Evolutionary conservation across 2,888 invertebrate genomes (phyloP).

Genomic region (Drosophila subquinaria): DNA sequence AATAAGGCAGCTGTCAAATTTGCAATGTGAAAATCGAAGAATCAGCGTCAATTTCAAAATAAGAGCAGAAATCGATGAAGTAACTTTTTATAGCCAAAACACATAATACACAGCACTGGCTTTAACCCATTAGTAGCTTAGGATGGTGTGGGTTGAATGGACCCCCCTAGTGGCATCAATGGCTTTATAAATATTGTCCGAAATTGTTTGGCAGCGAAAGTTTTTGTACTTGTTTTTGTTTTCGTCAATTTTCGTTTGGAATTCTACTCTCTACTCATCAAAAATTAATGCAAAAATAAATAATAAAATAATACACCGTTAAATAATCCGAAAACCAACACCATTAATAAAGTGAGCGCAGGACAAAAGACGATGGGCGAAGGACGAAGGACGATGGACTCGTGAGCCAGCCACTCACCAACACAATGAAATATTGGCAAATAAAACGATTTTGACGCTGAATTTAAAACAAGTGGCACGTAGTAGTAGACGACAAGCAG

Average conservation of each 20-base stretch:
- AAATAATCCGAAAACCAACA: conserved; percentile 83
- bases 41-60: conserved; percentile 42
- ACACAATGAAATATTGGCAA: conserved; percentile 82
- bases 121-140: conserved; percentile 59
- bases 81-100: conserved; percentile 34
- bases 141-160: background rate
- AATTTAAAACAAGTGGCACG: conserved; percentile 84
- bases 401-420: conserved; percentile 52
- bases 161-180: conserved; percentile 28
- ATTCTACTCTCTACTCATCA: conserved; percentile 62
- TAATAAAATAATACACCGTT: conserved; percentile 83
- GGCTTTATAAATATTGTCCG: conserved; percentile 58
- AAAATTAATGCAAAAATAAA: conserved; percentile 83
- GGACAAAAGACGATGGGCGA: conserved; percentile 19
- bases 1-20: conserved; percentile 70
- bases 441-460: conserved; percentile 85
- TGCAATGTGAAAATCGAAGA: conserved; percentile 40
- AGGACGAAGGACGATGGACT: conserved; percentile 15
- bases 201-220: conserved; percentile 36
- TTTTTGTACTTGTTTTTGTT: conserved; percentile 43
- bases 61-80: conserved; percentile 69
- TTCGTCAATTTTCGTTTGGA: conserved; percentile 40
- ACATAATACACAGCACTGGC: conserved; percentile 25
- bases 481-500: conserved; percentile 51
- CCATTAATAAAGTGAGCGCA: conserved; percentile 80